phyloP scores from a whole-genome alignment of 2,113 vertebrate species.

The Ramphastos sulfuratus region DNA sequence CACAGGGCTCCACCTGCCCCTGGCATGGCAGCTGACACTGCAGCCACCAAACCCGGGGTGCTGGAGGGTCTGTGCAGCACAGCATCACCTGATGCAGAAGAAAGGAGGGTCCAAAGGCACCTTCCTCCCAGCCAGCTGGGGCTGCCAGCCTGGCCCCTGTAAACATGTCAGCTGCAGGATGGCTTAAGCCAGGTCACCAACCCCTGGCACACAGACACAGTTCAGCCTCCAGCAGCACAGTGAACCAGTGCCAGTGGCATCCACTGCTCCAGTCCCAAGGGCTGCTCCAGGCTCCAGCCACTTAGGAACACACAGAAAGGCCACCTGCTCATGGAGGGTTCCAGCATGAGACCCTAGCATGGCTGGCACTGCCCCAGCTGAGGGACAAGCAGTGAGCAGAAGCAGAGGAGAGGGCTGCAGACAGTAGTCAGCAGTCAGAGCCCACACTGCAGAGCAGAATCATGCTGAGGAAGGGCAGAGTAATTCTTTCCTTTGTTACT shows the following conservation, averaged over 20 bases:
- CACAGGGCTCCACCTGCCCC: fast-evolving
- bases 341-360: fast-evolving
- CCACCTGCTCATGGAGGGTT: fast-evolving
- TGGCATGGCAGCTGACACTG: fast-evolving
- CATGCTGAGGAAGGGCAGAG: not conserved
- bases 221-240: not conserved
- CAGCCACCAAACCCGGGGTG: fast-evolving
- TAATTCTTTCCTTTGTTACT: not conserved
- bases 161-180: not conserved
- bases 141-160: not conserved
- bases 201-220: not conserved
- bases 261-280: not conserved
- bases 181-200: not conserved
- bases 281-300: fast-evolving
- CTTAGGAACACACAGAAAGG: not conserved
- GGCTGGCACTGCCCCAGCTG: fast-evolving
- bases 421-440: not conserved
- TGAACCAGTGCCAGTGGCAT: not conserved
- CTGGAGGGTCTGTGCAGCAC: fast-evolving
- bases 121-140: not conserved
- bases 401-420: not conserved
- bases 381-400: fast-evolving
- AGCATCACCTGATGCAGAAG: fast-evolving
- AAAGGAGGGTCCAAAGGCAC: not conserved
- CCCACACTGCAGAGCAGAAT: not conserved